phyloP scores from a whole-genome alignment of 2,888 invertebrate species.

The Trachelus troglodyta region DNA sequence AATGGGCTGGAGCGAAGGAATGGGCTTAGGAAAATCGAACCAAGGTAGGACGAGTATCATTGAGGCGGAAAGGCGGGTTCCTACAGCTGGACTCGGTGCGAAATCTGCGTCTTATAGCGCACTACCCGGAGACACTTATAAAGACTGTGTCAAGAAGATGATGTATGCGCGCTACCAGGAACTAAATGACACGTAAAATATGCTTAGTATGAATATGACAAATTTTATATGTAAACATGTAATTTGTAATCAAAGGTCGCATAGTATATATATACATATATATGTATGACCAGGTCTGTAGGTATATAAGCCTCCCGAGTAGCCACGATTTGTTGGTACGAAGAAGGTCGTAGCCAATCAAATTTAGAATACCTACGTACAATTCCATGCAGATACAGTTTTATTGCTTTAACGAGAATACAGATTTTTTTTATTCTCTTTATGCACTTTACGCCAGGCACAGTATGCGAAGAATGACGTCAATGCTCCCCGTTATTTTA shows the following conservation, averaged over 20 bases:
- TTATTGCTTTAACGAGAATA: not conserved
- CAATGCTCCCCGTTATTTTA: not conserved
- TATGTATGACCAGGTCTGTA: not conserved
- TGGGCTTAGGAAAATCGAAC: conserved; percentile 92
- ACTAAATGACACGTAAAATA: conserved; percentile 71
- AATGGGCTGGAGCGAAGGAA: conserved; percentile 99
- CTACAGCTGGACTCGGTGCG: conserved; percentile 88
- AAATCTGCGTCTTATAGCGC: conserved; percentile 82
- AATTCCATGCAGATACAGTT: not conserved
- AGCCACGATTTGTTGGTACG: not conserved
- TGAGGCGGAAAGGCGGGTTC: conserved; percentile 73
- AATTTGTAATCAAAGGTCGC: not conserved
- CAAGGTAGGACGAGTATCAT: conserved; percentile 95
- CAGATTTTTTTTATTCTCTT: not conserved
- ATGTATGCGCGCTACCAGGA: conserved; percentile 91
- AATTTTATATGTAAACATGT: not conserved
- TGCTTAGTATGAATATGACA: not conserved
- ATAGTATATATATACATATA: not conserved
- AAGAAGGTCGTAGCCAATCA: not conserved
- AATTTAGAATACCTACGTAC: not conserved
- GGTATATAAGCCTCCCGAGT: not conserved
- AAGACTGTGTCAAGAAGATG: conserved; percentile 90
- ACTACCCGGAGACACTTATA: conserved; percentile 86
- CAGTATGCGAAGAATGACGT: not conserved
- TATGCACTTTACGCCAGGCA: not conserved